These are phyloP conservation scores for Drosophila algonquin DNA, from an alignment of 2,888 invertebrate species.

Conservation along the genomic window DNA sequence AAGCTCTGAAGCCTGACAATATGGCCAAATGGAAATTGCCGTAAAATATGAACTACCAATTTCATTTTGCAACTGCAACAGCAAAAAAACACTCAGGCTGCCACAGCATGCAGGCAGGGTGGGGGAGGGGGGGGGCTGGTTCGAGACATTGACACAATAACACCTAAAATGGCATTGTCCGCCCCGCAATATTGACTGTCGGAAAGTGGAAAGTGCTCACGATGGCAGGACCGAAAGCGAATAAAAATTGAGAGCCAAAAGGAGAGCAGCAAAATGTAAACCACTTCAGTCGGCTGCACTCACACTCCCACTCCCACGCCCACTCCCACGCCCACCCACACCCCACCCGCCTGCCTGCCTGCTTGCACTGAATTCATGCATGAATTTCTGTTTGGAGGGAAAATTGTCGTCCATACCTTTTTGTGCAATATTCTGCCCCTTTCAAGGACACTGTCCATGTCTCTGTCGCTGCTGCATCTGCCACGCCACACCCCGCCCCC, in stretches of 20 bases:
- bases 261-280: slow-evolving; percentile 29
- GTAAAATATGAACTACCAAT: slow-evolving; percentile 79
- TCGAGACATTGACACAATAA: slow-evolving; percentile 76
- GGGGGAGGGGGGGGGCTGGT: slow-evolving; percentile 36
- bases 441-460: slow-evolving; percentile 25
- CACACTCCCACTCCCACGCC: not conserved
- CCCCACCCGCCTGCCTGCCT: slow-evolving; percentile 26
- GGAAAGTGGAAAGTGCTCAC: slow-evolving; percentile 77
- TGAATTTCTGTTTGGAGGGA: slow-evolving; percentile 68
- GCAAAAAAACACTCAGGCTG: slow-evolving; percentile 36
- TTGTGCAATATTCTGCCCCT: slow-evolving; percentile 73
- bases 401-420: slow-evolving; percentile 75
- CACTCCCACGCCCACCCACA: slow-evolving; percentile 13
- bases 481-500: not conserved
- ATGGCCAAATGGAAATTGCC: slow-evolving; percentile 79
- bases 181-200: slow-evolving; percentile 76
- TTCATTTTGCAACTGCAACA: slow-evolving; percentile 64
- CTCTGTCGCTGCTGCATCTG: not conserved
- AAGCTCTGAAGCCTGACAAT: slow-evolving; percentile 54
- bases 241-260: slow-evolving; percentile 8
- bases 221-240: slow-evolving; percentile 58
- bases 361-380: slow-evolving; percentile 68
- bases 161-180: slow-evolving; percentile 79
- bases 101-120: slow-evolving; percentile 1
- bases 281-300: slow-evolving; percentile 33